A percentile compares a stretch with the other conserved stretches of the same genome.
These are phyloP conservation scores for Oxyura jamaicensis DNA, from an alignment of 2,113 vertebrate genomes.

Conservation along the genomic window DNA sequence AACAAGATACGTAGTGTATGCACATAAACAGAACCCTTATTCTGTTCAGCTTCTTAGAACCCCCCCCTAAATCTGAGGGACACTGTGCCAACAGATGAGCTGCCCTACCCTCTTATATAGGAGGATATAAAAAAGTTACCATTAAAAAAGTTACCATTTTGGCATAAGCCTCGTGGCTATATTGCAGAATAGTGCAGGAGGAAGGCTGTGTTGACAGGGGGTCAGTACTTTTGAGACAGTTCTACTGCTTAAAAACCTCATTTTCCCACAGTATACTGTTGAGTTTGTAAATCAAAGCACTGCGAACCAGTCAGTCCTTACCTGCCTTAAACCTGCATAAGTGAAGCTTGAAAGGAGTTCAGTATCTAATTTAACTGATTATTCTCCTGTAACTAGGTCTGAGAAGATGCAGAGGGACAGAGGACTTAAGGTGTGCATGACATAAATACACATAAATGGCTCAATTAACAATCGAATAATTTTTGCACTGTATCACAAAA, in stretches of 20 bases:
- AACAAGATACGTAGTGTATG: too few species aligned
- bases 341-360: not conserved
- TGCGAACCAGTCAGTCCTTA: not conserved
- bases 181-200: too few species aligned
- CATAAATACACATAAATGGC: not conserved
- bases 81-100: not conserved
- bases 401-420: not conserved
- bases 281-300: not conserved
- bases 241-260: not conserved
- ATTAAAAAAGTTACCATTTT: fast-evolving
- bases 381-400: not conserved
- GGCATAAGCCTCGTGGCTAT: not conserved
- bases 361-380: not conserved
- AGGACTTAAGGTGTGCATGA: not conserved
- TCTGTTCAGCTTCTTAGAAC: not conserved
- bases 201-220: not conserved
- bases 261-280: fast-evolving
- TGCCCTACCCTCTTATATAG: not conserved
- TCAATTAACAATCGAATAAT: not conserved
- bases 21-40: not conserved
- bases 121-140: too few species aligned
- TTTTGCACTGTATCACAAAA: not conserved
- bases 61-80: too few species aligned
- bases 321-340: too few species aligned
- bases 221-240: not conserved